Conservation (phyloP, 2,113 vertebrate genomes). For the Hippocampus guttulatus region DNA sequence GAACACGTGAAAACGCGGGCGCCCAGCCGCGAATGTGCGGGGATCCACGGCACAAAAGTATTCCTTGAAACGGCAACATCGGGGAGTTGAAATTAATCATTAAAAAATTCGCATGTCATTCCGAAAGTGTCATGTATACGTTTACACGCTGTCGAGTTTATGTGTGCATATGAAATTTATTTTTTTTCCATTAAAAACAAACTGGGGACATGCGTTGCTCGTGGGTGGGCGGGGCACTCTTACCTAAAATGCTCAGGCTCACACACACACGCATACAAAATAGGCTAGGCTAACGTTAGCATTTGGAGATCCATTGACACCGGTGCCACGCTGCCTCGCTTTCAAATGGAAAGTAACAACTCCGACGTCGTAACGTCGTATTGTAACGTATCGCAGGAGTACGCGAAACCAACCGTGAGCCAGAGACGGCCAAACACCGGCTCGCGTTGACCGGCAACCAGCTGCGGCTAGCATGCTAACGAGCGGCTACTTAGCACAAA, state of each 20-base stretch:
- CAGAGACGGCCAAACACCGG: not conserved
- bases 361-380: not conserved
- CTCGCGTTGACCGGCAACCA: not conserved
- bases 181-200: no score
- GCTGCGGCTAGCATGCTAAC: constrained; percentile 54
- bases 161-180: no score
- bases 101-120: no score
- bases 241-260: not conserved
- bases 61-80: no score
- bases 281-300: constrained; percentile 12
- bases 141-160: no score
- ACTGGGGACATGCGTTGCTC: no score
- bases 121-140: no score
- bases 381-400: not conserved
- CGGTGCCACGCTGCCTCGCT: not conserved
- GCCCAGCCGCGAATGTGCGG: no score
- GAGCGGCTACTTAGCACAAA: constrained; percentile 53
- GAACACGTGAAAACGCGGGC: no score
- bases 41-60: no score
- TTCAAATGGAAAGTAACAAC: not conserved
- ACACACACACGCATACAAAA: not conserved
- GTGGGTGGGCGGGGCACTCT: constrained; percentile 63
- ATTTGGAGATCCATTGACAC: not conserved
- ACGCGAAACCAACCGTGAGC: not conserved
- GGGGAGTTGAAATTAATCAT: no score